Base-by-base conservation (phyloP, 2,797 vertebrate species). In the Sitta carolinensis region DNA sequence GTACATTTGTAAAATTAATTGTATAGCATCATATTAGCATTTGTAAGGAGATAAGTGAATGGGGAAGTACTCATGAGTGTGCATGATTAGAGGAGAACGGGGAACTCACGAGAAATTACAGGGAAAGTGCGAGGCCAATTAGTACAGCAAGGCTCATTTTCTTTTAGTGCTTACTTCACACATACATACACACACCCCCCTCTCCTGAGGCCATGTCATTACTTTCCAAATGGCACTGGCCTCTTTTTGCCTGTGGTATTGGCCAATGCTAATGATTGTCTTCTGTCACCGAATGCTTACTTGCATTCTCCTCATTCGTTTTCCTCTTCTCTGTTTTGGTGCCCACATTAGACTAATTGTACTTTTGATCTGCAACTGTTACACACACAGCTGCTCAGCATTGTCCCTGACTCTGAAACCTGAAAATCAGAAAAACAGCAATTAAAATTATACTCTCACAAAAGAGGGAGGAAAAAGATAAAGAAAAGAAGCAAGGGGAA, bases 31-130 rank as follows among this genome's bases (percentile, higher is more conserved):
- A 81, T 95, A 97, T 95, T 95, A 95, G 89, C 92, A 95, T 76
- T 89, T 89, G 81, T 93, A 93, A 95, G 84, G 84, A 94, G 93
- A 81, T 95, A 95, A 95, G 90, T 91, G 91, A 95, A 89, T 48
- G 88, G 90, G 78, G 55, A 95, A 92, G 86, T 90, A 85, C 86
- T 91, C 86, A 30, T 21, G 91, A 95, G 95, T 67, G 66, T 85
- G 78, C 84, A 75, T 95, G 96, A 97, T 93, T 95, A 93, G 87
- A 93, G 77, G 82, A 92, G 78, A 95, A 57, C 61, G 76, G 93
- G 94, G 93, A 97, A 87, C 94, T 87, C 89, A 76, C 83, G 77
- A 96, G 91, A 95, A 97, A 95, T 97, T 96, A 96, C 67, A 9
- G 93, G 73, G 80, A 92, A 94, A 96, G 83, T 85, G 83, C 0